phyloP scores from a whole-genome alignment of 2,797 vertebrate species.

The Moxostoma hubbsi region DNA sequence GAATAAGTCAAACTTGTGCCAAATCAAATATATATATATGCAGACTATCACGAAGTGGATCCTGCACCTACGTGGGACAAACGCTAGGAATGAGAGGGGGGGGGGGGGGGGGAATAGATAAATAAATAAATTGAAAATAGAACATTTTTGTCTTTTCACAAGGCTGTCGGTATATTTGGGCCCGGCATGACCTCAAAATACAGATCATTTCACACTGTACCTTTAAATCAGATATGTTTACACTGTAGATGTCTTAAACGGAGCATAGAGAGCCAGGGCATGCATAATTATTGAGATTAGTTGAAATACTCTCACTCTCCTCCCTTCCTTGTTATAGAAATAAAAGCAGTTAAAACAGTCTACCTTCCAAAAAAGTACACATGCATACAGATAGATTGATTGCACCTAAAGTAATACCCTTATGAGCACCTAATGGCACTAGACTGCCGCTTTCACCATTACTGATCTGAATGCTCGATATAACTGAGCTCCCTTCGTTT shows the following conservation, averaged over 20 bases:
- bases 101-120: not conserved
- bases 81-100: too few relatives aligned
- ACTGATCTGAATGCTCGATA: conserved; percentile 8
- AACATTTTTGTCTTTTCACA: too few relatives aligned
- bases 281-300: conserved; percentile 3
- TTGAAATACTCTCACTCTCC: conserved; percentile 1
- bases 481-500: conserved; percentile 9
- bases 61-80: too few relatives aligned
- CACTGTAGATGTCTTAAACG: not conserved
- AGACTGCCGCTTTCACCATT: conserved; percentile 18
- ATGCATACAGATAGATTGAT: not conserved
- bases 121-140: too few relatives aligned
- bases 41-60: too few relatives aligned
- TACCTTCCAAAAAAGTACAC: not conserved
- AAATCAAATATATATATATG: too few relatives aligned
- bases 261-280: not conserved
- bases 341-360: not conserved
- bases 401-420: not conserved
- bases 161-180: too few relatives aligned
- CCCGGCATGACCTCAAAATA: too few relatives aligned
- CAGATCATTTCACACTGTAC: not conserved
- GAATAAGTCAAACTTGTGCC: too few relatives aligned
- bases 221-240: conserved; percentile 24
- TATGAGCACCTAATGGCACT: conserved; percentile 10
- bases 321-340: conserved; percentile 26